A percentile compares a stretch with the other conserved stretches of the same genome.
These are phyloP conservation scores for Numenius arquata DNA, from an alignment of 2,113 vertebrate species.

Conservation along the genomic window DNA sequence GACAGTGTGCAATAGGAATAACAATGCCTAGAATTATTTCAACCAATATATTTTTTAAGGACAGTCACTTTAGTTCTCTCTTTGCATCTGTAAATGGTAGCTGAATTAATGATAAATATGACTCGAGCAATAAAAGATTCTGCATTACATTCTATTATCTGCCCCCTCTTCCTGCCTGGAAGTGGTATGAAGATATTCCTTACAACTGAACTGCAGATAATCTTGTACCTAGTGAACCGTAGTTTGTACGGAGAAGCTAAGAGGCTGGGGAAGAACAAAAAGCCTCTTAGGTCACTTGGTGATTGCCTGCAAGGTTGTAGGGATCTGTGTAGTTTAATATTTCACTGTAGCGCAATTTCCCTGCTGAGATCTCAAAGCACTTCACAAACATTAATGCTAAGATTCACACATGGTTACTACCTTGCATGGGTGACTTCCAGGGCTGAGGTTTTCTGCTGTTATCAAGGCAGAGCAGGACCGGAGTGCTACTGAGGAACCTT, in stretches of 20 bases:
- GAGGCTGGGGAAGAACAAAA: neutral
- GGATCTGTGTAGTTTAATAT: neutral
- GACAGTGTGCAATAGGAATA: neutral
- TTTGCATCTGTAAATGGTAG: neutral
- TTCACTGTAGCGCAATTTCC: slow-evolving; percentile 14
- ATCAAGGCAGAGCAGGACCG: neutral
- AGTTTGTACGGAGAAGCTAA: neutral
- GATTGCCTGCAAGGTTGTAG: neutral
- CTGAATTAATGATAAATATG: neutral
- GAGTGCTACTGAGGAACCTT: neutral
- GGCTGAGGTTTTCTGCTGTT: neutral
- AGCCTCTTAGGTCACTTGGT: neutral
- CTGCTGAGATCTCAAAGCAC: slow-evolving; percentile 7
- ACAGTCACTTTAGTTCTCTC: neutral
- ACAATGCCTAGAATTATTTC: neutral
- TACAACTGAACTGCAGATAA: slow-evolving; percentile 32
- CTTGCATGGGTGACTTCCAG: neutral
- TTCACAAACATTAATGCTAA: neutral
- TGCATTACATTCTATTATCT: neutral
- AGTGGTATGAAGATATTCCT: neutral
- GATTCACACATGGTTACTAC: neutral
- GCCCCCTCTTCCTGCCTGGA: neutral
- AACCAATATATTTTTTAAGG: neutral
- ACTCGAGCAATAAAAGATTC: neutral
- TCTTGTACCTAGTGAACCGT: neutral